These are phyloP conservation scores for Nycticryphes semicollaris DNA, from an alignment of 2,113 vertebrate species.

Conservation along the genomic window DNA sequence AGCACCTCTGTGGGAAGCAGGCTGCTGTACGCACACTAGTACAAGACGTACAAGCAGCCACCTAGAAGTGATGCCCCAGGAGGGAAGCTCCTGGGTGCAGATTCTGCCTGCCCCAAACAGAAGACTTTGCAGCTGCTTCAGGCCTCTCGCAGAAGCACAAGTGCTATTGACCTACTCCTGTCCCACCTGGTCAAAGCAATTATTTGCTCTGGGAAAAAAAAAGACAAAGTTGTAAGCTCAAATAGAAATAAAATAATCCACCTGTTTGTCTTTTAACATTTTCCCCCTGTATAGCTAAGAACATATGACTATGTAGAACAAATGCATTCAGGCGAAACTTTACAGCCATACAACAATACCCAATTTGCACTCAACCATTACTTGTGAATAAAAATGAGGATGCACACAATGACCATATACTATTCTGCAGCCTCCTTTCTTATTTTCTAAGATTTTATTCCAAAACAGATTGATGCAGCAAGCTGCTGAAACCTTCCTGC, in stretches of 20 bases:
- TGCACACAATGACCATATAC: neutral
- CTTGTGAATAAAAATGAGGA: neutral
- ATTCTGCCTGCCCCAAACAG: neutral
- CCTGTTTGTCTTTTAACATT: neutral
- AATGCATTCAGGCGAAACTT: neutral
- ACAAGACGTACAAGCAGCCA: neutral
- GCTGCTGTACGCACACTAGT: neutral
- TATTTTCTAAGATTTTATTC: neutral
- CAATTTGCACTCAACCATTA: neutral
- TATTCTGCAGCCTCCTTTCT: neutral
- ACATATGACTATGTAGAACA: neutral
- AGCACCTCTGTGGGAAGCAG: neutral
- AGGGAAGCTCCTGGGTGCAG: neutral
- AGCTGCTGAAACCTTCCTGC: neutral
- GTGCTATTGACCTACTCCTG: neutral
- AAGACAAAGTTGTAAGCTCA: neutral
- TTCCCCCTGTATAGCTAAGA: neutral
- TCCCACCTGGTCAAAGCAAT: neutral
- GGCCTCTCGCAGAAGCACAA: neutral
- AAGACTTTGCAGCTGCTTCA: neutral
- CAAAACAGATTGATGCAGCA: neutral
- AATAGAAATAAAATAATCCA: neutral
- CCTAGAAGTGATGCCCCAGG: fast-evolving
- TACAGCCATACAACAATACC: neutral
- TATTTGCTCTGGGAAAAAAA: neutral